phyloP scores from a whole-genome alignment of 1,140 invertebrate species.

The Galleria mellonella region DNA sequence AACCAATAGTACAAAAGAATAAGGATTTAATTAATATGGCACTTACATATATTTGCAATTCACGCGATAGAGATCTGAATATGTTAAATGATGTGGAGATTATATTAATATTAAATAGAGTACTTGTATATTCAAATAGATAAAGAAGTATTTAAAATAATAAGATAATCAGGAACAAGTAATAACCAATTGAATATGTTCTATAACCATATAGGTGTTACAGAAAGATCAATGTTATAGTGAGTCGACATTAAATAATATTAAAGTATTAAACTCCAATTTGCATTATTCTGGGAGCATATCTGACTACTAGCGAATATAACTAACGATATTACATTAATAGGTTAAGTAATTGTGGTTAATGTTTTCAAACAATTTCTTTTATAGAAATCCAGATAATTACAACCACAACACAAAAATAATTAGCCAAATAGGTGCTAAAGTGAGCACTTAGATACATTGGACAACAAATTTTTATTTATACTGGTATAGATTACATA shows the following conservation, averaged over 20 bases:
- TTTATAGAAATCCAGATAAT: too few relatives aligned
- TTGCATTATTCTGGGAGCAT: conserved; percentile 30
- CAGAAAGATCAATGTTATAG: conserved; percentile 23
- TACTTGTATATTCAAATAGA: conserved; percentile 13
- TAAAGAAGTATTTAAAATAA: conserved; percentile 1
- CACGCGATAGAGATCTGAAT: conserved; percentile 20
- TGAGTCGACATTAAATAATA: conserved; percentile 53
- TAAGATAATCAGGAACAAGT: background rate
- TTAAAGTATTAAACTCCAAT: conserved; percentile 54
- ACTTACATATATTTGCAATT: conserved; percentile 10
- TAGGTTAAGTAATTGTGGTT: conserved; percentile 24
- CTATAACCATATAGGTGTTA: conserved; percentile 12
- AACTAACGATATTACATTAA: conserved; percentile 41
- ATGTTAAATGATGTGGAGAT: conserved; percentile 22
- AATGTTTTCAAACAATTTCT: conserved; percentile 25
- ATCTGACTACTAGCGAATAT: conserved; percentile 26
- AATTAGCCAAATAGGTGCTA: too few relatives aligned
- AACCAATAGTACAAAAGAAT: conserved; percentile 11
- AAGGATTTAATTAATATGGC: conserved; percentile 12
- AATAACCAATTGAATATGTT: conserved; percentile 6
- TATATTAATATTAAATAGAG: conserved; percentile 11
- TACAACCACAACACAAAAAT: too few relatives aligned
- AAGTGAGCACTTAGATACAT: too few relatives aligned
- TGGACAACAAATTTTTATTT: too few relatives aligned
- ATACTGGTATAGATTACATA: too few relatives aligned